Evolutionary conservation across 2,888 invertebrate species (phyloP).

Genomic region (Drosophila sordidula): DNA sequence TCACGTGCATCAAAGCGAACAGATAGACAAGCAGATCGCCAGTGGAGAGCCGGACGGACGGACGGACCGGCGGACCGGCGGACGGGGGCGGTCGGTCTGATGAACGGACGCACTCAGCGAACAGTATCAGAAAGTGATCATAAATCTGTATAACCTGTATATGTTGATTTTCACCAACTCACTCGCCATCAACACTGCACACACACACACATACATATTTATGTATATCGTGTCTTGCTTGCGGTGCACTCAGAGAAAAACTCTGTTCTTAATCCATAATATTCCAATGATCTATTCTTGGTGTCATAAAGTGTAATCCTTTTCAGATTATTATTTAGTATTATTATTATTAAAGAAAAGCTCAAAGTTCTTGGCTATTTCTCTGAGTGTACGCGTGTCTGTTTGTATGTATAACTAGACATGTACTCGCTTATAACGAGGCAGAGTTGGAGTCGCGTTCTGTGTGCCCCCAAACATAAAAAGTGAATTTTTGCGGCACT

Average conservation of each 20-base stretch:
- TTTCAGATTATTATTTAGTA: too few relatives aligned
- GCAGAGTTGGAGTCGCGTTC: slow-evolving; percentile 31
- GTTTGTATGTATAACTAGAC: slow-evolving; percentile 27
- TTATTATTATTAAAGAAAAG: too few relatives aligned
- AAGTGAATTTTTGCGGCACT: slow-evolving; percentile 64
- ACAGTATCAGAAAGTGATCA: slow-evolving; percentile 74
- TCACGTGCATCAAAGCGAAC: slow-evolving; percentile 18
- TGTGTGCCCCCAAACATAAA: slow-evolving; percentile 49
- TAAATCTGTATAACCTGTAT: slow-evolving; percentile 75
- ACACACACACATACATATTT: background rate
- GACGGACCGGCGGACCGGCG: too few relatives aligned
- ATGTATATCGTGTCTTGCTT: background rate
- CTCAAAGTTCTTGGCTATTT: too few relatives aligned
- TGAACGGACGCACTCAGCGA: slow-evolving; percentile 34
- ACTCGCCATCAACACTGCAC: slow-evolving; percentile 15
- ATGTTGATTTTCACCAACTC: slow-evolving; percentile 70
- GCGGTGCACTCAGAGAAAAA: background rate
- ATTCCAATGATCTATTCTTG: too few relatives aligned
- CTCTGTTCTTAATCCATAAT: too few relatives aligned
- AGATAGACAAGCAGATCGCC: slow-evolving; percentile 5
- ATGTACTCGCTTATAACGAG: slow-evolving; percentile 10
- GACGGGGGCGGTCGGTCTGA: background rate
- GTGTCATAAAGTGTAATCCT: too few relatives aligned
- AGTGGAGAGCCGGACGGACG: background rate
- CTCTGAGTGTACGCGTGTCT: background rate